Conservation (phyloP, 23 tunicate species). For the Ascidia mentula region DNA sequence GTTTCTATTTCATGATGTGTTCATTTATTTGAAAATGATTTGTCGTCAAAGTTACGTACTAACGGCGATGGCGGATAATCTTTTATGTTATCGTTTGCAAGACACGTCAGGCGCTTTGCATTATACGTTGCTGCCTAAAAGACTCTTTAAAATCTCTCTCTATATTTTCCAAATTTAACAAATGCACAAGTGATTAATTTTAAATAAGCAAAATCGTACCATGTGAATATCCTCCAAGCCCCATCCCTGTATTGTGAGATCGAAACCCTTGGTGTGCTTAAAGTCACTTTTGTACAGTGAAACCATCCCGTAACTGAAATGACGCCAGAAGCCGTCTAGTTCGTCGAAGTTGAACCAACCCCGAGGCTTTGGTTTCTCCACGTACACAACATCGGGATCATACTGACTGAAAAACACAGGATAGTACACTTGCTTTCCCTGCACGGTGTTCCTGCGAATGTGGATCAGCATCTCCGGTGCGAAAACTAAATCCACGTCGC, state of each 20-base stretch:
- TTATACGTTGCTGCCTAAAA: too few species aligned
- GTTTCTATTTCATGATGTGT: too few species aligned
- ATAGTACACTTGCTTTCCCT: slow-evolving; percentile 66
- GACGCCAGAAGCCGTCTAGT: slow-evolving; percentile 87
- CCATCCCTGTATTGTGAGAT: slow-evolving; percentile 68
- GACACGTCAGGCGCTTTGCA: too few species aligned
- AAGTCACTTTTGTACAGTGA: slow-evolving; percentile 88
- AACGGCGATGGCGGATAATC: too few species aligned
- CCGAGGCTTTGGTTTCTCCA: slow-evolving; percentile 20
- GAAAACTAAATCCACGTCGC: slow-evolving; percentile 90
- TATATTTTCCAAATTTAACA: too few species aligned
- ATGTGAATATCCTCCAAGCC: slow-evolving; percentile 91
- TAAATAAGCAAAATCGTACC: too few species aligned
- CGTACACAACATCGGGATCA: slow-evolving; percentile 71
- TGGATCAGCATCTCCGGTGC: slow-evolving; percentile 49
- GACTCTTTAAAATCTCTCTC: too few species aligned
- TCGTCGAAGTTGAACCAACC: slow-evolving; percentile 56
- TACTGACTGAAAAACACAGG: slow-evolving; percentile 94
- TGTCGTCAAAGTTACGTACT: not conserved
- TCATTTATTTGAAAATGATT: not conserved
- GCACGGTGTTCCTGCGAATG: slow-evolving; percentile 76
- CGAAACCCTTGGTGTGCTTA: slow-evolving; percentile 61
- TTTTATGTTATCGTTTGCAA: too few species aligned
- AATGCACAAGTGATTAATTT: too few species aligned
- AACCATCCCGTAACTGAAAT: slow-evolving; percentile 90